phyloP scores from a whole-genome alignment of 1,140 invertebrate genomes.

The Aphis gossypii region DNA sequence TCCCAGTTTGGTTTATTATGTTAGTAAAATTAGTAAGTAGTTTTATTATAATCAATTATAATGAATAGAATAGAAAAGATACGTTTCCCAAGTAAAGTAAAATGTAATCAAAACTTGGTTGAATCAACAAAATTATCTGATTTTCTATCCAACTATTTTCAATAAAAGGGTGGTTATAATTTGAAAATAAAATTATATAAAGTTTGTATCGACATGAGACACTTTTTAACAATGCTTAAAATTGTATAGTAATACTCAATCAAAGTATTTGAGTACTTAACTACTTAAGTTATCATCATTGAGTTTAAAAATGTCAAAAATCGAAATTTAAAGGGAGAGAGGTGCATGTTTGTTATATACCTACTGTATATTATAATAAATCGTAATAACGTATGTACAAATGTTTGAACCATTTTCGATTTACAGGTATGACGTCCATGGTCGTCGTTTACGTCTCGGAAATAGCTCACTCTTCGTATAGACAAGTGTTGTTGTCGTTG shows the following conservation, averaged over 20 bases:
- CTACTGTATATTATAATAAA: not conserved
- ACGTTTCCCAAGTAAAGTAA: too few relatives aligned
- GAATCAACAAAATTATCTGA: not conserved
- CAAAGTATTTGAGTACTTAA: not conserved
- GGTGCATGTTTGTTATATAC: not conserved
- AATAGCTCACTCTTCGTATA: slow-evolving; percentile 67
- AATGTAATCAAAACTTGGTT: not conserved
- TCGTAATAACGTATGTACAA: not conserved
- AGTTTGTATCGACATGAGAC: not conserved
- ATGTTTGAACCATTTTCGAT: not conserved
- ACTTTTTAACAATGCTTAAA: not conserved
- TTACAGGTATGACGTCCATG: slow-evolving; percentile 67
- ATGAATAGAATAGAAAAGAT: too few relatives aligned
- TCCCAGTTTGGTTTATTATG: too few relatives aligned
- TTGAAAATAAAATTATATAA: not conserved
- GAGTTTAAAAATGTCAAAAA: not conserved
- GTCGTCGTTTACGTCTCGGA: slow-evolving; percentile 69
- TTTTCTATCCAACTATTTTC: not conserved
- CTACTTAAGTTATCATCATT: not conserved
- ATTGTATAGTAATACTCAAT: not conserved
- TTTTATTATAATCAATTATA: too few relatives aligned
- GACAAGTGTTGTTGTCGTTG: slow-evolving; percentile 68
- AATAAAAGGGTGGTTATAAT: not conserved
- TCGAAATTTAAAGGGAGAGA: not conserved
- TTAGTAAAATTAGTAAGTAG: too few relatives aligned